Percentiles rank a stretch among this genome's conserved stretches.
Evolutionary conservation across 2,113 vertebrate genomes (phyloP).

Genomic region (Gavialis gangeticus): DNA sequence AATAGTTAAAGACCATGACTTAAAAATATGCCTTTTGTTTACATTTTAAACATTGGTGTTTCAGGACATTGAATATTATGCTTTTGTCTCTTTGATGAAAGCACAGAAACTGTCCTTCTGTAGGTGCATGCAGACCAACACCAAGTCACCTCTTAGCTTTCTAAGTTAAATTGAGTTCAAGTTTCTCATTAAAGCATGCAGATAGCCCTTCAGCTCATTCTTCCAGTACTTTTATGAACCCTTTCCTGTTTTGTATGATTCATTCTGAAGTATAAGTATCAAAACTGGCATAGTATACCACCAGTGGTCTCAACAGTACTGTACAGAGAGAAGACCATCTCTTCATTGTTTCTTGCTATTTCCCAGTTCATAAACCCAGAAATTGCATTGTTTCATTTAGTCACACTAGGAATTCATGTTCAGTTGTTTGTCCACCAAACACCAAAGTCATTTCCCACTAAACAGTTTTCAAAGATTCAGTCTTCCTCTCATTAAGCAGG

Average conservation of each 20-base stretch:
- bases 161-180: accelerated
- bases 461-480: not conserved
- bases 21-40: not conserved
- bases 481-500: not conserved
- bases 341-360: accelerated
- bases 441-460: too few species aligned
- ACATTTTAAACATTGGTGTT: not conserved
- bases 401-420: not conserved
- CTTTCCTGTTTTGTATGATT: not conserved
- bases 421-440: not conserved
- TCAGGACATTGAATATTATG: not conserved
- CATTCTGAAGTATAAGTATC: accelerated
- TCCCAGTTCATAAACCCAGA: not conserved
- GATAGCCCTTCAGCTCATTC: not conserved
- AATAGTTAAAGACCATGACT: not conserved
- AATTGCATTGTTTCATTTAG: not conserved
- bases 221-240: not conserved
- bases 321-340: accelerated
- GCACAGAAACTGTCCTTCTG: constrained; percentile 8
- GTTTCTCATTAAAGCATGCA: not conserved
- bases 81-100: not conserved
- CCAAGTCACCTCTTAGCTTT: not conserved
- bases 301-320: not conserved
- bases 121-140: not conserved
- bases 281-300: not conserved